A percentile compares a stretch with the other conserved stretches of the same genome.
Evolutionary conservation across 2,797 vertebrate genomes (phyloP).

Genomic region (Enteromius afrohamiltoni): DNA sequence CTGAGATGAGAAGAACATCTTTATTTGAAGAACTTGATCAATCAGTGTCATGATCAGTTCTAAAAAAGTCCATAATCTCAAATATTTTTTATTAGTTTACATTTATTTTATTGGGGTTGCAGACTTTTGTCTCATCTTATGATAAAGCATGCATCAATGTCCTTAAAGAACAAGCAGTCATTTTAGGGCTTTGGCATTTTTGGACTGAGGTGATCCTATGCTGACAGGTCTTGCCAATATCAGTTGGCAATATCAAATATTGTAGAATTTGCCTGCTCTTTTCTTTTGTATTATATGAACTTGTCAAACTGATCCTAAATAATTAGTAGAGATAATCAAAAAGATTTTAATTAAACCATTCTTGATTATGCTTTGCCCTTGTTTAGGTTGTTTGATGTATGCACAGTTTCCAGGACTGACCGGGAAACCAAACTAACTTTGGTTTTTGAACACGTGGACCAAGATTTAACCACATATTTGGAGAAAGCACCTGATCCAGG

Average conservation of each 20-base stretch:
- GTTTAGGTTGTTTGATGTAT: slow-evolving; percentile 94
- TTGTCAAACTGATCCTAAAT: neutral
- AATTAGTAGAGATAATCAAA: neutral
- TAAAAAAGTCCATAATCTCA: neutral
- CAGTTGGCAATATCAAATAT: too few relatives aligned
- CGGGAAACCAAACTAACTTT: slow-evolving; percentile 96
- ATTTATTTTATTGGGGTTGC: neutral
- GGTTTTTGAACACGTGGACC: slow-evolving; percentile 98
- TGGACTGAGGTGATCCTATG: neutral
- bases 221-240: neutral
- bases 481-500: slow-evolving; percentile 97
- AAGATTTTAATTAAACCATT: neutral
- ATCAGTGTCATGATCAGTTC: neutral
- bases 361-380: slow-evolving; percentile 32
- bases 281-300: neutral
- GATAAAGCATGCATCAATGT: neutral
- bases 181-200: neutral
- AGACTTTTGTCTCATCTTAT: neutral
- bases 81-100: neutral
- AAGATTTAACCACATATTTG: slow-evolving; percentile 98
- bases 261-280: neutral
- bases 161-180: neutral
- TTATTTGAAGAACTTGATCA: neutral
- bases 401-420: slow-evolving; percentile 95
- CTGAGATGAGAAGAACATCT: neutral